A percentile compares a stretch with the other conserved stretches of the same genome.
Evolutionary conservation across 2,113 vertebrate species (phyloP).

Genomic region (Falco punctatus): DNA sequence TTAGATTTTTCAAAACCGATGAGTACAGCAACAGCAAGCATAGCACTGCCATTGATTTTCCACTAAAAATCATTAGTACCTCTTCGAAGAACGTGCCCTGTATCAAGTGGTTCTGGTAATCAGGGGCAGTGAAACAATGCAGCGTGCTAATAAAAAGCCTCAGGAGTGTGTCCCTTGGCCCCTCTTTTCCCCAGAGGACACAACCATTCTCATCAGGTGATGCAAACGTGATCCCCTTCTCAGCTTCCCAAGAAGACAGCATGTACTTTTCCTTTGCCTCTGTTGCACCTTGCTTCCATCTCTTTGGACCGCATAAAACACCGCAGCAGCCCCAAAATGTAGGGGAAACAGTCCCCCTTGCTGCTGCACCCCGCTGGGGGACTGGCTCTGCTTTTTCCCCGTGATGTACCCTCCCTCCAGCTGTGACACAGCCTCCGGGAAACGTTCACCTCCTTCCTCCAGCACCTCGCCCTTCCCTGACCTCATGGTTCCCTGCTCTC

Average conservation of each 20-base stretch:
- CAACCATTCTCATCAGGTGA: not conserved
- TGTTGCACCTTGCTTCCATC: not conserved
- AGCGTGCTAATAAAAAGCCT: not conserved
- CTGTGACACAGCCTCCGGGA: not conserved
- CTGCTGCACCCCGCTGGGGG: not conserved
- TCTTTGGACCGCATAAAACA: not conserved
- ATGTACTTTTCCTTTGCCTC: not conserved
- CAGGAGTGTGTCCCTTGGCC: not conserved
- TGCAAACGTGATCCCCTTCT: not conserved
- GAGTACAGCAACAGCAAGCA: not conserved
- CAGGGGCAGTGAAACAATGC: not conserved
- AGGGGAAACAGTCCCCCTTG: not conserved
- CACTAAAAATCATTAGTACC: not conserved
- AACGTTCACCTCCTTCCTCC: not conserved
- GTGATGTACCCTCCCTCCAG: not conserved
- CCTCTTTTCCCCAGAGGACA: not conserved
- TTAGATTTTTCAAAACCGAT: not conserved
- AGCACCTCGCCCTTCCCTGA: not conserved
- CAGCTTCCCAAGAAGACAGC: not conserved
- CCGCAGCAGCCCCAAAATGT: not conserved
- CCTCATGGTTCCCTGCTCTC: not conserved
- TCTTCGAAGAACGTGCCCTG: not conserved
- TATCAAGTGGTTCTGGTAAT: not conserved
- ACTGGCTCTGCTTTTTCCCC: not conserved
- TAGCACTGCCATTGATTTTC: not conserved